Percentiles rank a stretch among this genome's conserved stretches.
These are phyloP conservation scores for Etheostoma perlongum DNA, from an alignment of 2,797 vertebrate genomes.

Conservation along the genomic window DNA sequence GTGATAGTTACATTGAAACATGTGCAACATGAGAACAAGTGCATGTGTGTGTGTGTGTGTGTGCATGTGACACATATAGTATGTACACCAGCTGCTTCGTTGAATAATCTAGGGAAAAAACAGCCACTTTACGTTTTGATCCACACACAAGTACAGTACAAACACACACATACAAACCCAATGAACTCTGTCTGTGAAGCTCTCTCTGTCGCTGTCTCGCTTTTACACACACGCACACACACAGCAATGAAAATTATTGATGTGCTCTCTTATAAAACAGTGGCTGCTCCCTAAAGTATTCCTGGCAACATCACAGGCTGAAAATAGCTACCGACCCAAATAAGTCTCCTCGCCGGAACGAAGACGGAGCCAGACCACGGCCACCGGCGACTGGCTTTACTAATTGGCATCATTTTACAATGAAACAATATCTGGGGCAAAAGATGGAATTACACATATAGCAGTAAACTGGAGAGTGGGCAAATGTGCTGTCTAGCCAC, in stretches of 20 bases:
- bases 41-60: slow-evolving; percentile 14
- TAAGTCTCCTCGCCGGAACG: slow-evolving; percentile 81
- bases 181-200: slow-evolving; percentile 61
- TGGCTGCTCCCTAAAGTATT: slow-evolving; percentile 85
- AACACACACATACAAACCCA: slow-evolving; percentile 64
- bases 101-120: slow-evolving; percentile 40
- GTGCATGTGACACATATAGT: neutral
- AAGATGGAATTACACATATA: slow-evolving; percentile 66
- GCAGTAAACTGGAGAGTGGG: slow-evolving; percentile 57
- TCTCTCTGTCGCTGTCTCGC: slow-evolving; percentile 28
- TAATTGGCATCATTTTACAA: slow-evolving; percentile 82
- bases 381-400: slow-evolving; percentile 78
- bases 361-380: slow-evolving; percentile 79
- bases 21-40: slow-evolving; percentile 9
- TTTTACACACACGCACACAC: slow-evolving; percentile 27
- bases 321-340: slow-evolving; percentile 88
- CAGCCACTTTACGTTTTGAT: slow-evolving; percentile 19
- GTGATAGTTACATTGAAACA: slow-evolving; percentile 19
- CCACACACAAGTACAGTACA: slow-evolving; percentile 15
- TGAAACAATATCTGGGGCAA: slow-evolving; percentile 82
- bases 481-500: slow-evolving; percentile 53
- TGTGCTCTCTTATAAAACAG: slow-evolving; percentile 86
- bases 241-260: slow-evolving; percentile 83
- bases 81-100: slow-evolving; percentile 40
- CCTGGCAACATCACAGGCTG: slow-evolving; percentile 84